Evolutionary conservation across 2,797 vertebrate genomes (phyloP).

Genomic region (Garrulus glandarius): DNA sequence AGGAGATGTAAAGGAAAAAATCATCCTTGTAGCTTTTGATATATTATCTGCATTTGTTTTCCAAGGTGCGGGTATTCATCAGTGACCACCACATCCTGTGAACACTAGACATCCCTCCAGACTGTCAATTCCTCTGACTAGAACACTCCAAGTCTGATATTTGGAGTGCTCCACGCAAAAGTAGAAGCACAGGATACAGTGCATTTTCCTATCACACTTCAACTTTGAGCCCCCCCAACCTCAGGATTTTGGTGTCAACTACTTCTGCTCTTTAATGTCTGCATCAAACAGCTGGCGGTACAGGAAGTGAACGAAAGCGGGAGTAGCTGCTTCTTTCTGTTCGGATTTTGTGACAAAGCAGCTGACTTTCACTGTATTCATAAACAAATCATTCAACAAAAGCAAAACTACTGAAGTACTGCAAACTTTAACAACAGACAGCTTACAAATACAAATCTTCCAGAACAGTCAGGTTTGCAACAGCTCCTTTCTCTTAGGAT

Average conservation of each 20-base stretch:
- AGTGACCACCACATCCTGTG: neutral
- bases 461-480: neutral
- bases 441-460: neutral
- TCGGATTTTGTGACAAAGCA: neutral
- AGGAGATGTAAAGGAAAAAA: neutral
- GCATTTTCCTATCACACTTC: neutral
- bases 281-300: neutral
- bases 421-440: neutral
- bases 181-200: neutral
- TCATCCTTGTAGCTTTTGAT: neutral
- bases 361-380: neutral
- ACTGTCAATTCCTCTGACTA: neutral
- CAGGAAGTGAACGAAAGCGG: fast-evolving
- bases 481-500: neutral
- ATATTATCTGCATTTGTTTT: neutral
- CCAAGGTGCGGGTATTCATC: neutral
- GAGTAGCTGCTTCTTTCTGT: neutral
- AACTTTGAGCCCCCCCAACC: fast-evolving
- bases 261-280: neutral
- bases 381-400: neutral
- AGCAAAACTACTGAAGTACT: neutral
- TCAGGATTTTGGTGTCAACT: neutral
- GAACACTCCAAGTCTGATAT: neutral
- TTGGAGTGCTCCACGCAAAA: neutral
- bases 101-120: neutral